Evolutionary conservation across 2,888 invertebrate genomes (phyloP).

Genomic region (Balanococcus diminutus): DNA sequence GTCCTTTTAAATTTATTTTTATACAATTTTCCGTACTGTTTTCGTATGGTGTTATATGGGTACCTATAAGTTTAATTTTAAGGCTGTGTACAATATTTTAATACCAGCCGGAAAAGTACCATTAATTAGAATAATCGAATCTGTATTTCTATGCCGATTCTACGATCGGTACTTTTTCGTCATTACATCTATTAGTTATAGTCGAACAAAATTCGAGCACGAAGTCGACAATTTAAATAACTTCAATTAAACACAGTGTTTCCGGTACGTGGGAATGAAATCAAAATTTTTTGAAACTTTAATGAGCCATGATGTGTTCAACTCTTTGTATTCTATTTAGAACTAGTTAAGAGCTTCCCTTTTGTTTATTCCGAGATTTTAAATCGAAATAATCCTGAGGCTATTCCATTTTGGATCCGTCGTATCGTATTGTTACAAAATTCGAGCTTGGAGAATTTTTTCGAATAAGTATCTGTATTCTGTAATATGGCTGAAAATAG

Average conservation of each 20-base stretch:
- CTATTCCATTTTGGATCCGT: not conserved
- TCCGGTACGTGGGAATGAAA: slow-evolving; percentile 42
- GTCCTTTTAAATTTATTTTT: not conserved
- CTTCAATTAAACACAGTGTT: slow-evolving; percentile 4
- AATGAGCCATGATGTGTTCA: slow-evolving; percentile 13
- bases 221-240: not conserved
- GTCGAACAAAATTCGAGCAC: not conserved
- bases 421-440: not conserved
- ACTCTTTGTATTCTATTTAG: slow-evolving; percentile 34
- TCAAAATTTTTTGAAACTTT: slow-evolving; percentile 26
- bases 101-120: too few relatives aligned
- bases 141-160: too few relatives aligned
- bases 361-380: not conserved
- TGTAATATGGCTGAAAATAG: not conserved
- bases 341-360: slow-evolving; percentile 15
- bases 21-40: not conserved
- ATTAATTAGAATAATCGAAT: too few relatives aligned
- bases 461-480: not conserved
- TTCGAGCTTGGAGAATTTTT: not conserved
- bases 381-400: not conserved
- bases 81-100: too few relatives aligned
- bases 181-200: not conserved
- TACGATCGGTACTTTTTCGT: too few relatives aligned
- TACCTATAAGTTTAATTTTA: too few relatives aligned
- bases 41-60: not conserved